Base-by-base conservation (phyloP, 2,113 vertebrate species). In the Dolichallabes microphthalmus region DNA sequence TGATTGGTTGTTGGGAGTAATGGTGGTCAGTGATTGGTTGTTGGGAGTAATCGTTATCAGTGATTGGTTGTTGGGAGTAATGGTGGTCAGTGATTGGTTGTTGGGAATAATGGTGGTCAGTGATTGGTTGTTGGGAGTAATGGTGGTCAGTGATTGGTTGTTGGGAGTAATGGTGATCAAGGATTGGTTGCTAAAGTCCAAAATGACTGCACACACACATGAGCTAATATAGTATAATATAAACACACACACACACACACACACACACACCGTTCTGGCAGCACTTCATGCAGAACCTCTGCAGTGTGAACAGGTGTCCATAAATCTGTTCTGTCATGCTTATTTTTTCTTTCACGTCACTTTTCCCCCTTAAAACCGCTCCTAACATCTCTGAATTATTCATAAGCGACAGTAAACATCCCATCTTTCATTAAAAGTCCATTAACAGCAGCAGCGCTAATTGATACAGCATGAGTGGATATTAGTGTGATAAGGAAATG, bases 361-460 rank as follows among this genome's bases (percentile, higher is more conserved):
- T 60, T 78, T 79, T 45, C 8, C 7, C 57, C 35, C n/a, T 19
- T 52, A 52, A 63, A 63, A 32, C 2, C 5, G 6, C 17, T 32
- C 30, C 15, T 30, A 53, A 71, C 63, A 82, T 19, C 27, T 22
- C 66, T 52, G 15, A 55, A 58, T 68, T 14, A 61, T 82, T 55
- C 81, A 57, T 35, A 17, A 5, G 52, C 22, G n/a, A 52, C 74
- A n/a, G 45, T 22, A 64, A 35, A 53, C 61, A 52, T 25, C 52
- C 50, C 58, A n/a, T 66, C 50, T 32, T 66, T 78, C 74, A 78
- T 78, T 68, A 85, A 85, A 84, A 84, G 14, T 35, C 39, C 83
- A 84, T 84, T 76, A 85, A 35, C 57, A 27, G 79, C 80, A 68
- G 50, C 50, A 25, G 19, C 20, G 11, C 58, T 76, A 76, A 84